A percentile compares a stretch with the other conserved stretches of the same genome.
phyloP scores from a whole-genome alignment of 2,888 invertebrate genomes.

The Lithophane ornitopus region DNA sequence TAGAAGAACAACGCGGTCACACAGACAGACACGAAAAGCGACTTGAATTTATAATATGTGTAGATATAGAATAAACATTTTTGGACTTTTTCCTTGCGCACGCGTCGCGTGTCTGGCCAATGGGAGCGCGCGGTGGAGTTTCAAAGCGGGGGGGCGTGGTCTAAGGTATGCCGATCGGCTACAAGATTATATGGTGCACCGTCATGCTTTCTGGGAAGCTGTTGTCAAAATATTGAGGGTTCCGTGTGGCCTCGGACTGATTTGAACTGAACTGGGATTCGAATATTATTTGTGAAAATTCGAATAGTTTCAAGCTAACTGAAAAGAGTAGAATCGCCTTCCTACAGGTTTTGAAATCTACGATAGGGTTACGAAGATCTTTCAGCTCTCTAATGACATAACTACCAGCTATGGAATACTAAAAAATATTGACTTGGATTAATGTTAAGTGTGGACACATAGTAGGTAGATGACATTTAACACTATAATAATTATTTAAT shows the following conservation, averaged over 20 bases:
- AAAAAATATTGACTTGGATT: too few relatives aligned
- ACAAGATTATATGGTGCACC: constrained; percentile 52
- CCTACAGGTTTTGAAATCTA: too few relatives aligned
- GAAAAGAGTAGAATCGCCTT: too few relatives aligned
- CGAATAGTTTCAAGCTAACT: too few relatives aligned
- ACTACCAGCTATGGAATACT: too few relatives aligned
- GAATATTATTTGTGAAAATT: too few relatives aligned
- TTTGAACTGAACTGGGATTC: too few relatives aligned
- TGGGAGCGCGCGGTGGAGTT: constrained; percentile 57
- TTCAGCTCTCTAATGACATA: too few relatives aligned
- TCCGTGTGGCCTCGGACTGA: not conserved
- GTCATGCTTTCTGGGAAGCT: constrained; percentile 54
- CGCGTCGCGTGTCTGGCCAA: constrained; percentile 41
- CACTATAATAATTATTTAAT: too few relatives aligned
- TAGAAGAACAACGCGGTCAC: not conserved
- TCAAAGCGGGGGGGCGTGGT: constrained; percentile 56
- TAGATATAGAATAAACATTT: constrained; percentile 53
- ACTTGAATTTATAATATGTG: constrained; percentile 3
- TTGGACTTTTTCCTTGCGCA: constrained; percentile 60
- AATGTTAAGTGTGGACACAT: not conserved
- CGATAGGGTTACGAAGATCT: too few relatives aligned
- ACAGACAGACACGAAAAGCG: constrained; percentile 1
- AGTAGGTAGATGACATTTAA: too few relatives aligned
- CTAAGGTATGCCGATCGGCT: constrained; percentile 53
- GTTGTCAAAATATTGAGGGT: constrained; percentile 60